phyloP scores from a whole-genome alignment of 2,113 vertebrate species.

The Dromaius novaehollandiae region DNA sequence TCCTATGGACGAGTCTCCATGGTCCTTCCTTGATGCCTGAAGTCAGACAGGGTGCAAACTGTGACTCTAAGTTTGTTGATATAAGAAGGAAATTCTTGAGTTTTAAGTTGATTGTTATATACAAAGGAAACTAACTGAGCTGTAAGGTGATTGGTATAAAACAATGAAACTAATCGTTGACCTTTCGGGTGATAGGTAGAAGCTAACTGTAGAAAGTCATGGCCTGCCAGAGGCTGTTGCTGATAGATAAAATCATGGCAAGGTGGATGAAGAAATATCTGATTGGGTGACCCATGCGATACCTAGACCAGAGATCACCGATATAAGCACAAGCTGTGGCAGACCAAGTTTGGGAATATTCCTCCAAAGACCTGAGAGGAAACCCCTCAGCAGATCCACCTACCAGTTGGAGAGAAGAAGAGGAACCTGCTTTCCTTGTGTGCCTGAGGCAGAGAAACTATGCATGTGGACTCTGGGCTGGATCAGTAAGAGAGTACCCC shows the following conservation, averaged over 20 bases:
- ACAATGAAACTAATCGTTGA: neutral
- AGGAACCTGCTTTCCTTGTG: neutral
- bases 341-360: neutral
- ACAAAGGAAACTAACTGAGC: neutral
- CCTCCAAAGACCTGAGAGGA: neutral
- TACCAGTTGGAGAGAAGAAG: neutral
- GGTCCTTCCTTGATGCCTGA: neutral
- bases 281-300: neutral
- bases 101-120: neutral
- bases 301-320: neutral
- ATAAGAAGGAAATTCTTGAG: neutral
- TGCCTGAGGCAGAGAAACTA: neutral
- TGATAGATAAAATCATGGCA: fast-evolving
- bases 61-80: neutral
- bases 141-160: neutral
- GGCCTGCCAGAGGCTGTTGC: neutral
- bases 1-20: neutral
- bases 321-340: neutral
- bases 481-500: neutral
- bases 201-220: neutral
- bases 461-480: neutral
- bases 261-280: neutral
- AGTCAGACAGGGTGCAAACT: neutral
- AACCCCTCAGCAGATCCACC: neutral
- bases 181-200: neutral